Evolutionary conservation across 2,797 vertebrate species (phyloP).

Genomic region (Halcyon badia): DNA sequence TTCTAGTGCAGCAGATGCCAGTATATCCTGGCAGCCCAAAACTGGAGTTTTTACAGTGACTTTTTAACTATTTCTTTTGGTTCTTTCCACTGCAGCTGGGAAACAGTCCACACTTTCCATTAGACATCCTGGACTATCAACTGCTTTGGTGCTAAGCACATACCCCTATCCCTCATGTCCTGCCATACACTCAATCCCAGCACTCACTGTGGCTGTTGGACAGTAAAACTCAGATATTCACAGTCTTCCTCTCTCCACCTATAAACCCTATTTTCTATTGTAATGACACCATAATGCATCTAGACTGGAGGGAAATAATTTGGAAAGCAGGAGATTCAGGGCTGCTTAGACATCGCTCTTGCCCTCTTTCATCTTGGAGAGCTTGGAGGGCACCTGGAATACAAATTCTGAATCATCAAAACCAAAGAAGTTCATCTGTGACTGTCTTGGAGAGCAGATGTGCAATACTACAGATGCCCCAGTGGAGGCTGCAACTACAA

Average conservation of each 20-base stretch:
- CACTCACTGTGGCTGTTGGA: background rate
- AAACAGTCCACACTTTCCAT: background rate
- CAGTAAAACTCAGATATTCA: background rate
- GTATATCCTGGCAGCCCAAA: background rate
- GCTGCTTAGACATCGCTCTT: background rate
- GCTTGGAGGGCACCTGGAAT: background rate
- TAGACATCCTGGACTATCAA: background rate
- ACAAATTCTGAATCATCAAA: background rate
- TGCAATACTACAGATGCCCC: background rate
- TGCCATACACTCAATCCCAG: background rate
- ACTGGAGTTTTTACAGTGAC: background rate
- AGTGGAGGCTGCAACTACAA: background rate
- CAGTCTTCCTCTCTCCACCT: background rate
- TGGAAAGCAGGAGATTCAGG: background rate
- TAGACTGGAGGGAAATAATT: background rate
- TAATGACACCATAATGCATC: background rate
- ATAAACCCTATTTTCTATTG: background rate
- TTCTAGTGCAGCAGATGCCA: background rate
- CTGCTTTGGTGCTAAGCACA: background rate
- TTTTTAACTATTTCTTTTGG: background rate
- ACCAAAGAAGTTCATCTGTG: background rate
- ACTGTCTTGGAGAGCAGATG: background rate
- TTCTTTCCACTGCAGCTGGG: background rate
- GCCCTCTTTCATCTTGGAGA: background rate
- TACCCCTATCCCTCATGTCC: background rate